Evolutionary conservation across 2,113 vertebrate species (phyloP).

Genomic region (Thalassarche chlororhynchos): DNA sequence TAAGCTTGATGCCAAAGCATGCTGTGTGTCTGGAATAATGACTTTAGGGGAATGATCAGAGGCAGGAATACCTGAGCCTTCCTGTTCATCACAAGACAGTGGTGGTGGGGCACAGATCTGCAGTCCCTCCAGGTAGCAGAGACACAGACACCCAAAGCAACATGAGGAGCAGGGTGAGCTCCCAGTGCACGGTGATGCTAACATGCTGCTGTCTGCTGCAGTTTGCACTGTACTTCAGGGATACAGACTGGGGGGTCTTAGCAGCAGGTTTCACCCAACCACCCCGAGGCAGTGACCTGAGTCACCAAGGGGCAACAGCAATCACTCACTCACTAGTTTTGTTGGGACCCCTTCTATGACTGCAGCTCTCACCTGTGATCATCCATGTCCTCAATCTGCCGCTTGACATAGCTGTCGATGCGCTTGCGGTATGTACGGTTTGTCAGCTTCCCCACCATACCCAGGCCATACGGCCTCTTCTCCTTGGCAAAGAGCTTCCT

Average conservation of each 20-base stretch:
- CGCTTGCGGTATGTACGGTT: constrained; percentile 97
- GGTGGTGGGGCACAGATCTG: background rate
- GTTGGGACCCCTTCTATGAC: accelerated
- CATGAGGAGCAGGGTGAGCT: accelerated
- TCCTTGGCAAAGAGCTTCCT: constrained; percentile 95
- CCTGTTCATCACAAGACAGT: background rate
- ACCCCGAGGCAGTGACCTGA: background rate
- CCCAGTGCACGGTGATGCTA: background rate
- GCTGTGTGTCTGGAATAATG: background rate
- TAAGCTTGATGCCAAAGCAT: background rate
- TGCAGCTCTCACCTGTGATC: constrained; percentile 86
- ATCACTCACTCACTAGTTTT: accelerated
- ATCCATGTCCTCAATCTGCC: constrained; percentile 98
- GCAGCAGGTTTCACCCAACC: background rate
- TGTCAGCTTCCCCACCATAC: constrained; percentile 97
- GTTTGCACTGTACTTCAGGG: background rate
- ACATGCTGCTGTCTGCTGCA: background rate
- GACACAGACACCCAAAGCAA: background rate
- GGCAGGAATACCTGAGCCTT: background rate
- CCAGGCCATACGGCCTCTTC: constrained; percentile 94
- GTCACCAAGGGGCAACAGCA: background rate
- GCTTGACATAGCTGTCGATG: constrained; percentile 96
- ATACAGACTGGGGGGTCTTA: background rate
- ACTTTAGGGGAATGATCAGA: background rate
- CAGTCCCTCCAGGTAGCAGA: background rate